These are phyloP conservation scores for Caenorhabditis brenneri DNA, from an alignment of 1,140 invertebrate genomes.

Conservation along the genomic window DNA sequence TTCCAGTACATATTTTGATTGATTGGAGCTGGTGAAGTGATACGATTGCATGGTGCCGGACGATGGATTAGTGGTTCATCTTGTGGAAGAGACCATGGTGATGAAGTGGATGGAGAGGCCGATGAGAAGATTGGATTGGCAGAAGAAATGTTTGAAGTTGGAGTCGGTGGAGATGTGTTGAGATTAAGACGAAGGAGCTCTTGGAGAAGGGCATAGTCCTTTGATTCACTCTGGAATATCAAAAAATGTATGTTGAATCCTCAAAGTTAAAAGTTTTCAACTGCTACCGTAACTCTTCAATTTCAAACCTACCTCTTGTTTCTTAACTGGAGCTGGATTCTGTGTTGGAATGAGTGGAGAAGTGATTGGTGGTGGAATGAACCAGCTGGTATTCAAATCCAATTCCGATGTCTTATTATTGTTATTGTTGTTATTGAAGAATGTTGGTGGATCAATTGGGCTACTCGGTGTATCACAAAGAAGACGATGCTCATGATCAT, in stretches of 20 bases:
- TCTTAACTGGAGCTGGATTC: not conserved
- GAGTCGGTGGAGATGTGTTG: slow-evolving; percentile 4
- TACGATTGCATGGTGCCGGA: not conserved
- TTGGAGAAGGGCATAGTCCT: slow-evolving; percentile 14
- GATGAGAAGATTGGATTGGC: not conserved
- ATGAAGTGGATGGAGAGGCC: slow-evolving; percentile 1
- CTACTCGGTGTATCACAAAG: slow-evolving; percentile 12
- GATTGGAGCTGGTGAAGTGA: not conserved
- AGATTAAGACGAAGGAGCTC: slow-evolving; percentile 26
- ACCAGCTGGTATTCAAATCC: slow-evolving; percentile 20
- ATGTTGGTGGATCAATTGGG: not conserved
- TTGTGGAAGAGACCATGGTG: slow-evolving; percentile 21
- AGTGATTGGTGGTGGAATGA: slow-evolving; percentile 10
- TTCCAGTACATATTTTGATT: slow-evolving; percentile 3
- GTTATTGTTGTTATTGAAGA: slow-evolving; percentile 18
- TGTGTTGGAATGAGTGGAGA: not conserved
- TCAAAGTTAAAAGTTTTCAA: not conserved
- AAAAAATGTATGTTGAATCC: no score
- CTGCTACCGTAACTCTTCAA: no score
- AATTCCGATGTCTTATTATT: slow-evolving; percentile 22
- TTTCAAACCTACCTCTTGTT: not conserved
- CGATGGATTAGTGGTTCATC: not conserved
- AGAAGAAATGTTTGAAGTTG: not conserved
- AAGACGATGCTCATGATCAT: slow-evolving; percentile 36
- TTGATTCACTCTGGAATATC: slow-evolving; percentile 6